Conservation (phyloP, 2,888 invertebrate species). For the Orthosia incerta region DNA sequence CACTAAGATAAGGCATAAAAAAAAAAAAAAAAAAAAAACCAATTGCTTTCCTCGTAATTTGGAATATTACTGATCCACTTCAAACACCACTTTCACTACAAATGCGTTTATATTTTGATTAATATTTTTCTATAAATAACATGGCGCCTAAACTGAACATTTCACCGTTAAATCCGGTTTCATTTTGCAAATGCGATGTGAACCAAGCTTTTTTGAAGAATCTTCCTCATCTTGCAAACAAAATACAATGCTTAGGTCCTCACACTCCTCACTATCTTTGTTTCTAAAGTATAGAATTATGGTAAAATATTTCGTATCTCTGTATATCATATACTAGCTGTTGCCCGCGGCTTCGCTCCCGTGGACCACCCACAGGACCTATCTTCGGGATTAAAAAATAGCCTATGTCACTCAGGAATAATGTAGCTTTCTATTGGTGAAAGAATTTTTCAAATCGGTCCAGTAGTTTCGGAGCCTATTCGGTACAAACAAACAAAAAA, state of each 20-base stretch:
- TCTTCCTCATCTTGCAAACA: background rate
- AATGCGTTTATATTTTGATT: slow-evolving; percentile 31
- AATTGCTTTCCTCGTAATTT: slow-evolving; percentile 42
- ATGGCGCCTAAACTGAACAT: slow-evolving; percentile 2
- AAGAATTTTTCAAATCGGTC: too few species aligned
- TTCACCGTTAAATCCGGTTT: slow-evolving; percentile 12
- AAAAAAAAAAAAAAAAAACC: too few species aligned
- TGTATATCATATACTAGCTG: slow-evolving; percentile 38
- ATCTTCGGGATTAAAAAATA: too few species aligned
- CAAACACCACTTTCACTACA: slow-evolving; percentile 53
- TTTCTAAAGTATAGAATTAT: slow-evolving; percentile 38
- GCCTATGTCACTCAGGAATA: too few species aligned
- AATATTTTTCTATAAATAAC: slow-evolving; percentile 22
- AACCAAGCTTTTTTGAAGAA: slow-evolving; percentile 6
- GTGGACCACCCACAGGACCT: too few species aligned
- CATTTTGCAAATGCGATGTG: background rate
- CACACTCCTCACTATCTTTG: slow-evolving; percentile 6
- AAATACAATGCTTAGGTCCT: slow-evolving; percentile 13
- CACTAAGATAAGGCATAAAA: too few species aligned
- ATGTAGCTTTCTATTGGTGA: too few species aligned
- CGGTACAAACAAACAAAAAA: too few species aligned
- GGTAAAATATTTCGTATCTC: slow-evolving; percentile 43
- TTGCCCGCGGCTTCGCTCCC: too few species aligned
- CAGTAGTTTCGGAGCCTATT: too few species aligned
- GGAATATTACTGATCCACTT: slow-evolving; percentile 44